Evolutionary conservation across 2,888 invertebrate genomes (phyloP).

Genomic region (Sepioteuthis lessoniana): DNA sequence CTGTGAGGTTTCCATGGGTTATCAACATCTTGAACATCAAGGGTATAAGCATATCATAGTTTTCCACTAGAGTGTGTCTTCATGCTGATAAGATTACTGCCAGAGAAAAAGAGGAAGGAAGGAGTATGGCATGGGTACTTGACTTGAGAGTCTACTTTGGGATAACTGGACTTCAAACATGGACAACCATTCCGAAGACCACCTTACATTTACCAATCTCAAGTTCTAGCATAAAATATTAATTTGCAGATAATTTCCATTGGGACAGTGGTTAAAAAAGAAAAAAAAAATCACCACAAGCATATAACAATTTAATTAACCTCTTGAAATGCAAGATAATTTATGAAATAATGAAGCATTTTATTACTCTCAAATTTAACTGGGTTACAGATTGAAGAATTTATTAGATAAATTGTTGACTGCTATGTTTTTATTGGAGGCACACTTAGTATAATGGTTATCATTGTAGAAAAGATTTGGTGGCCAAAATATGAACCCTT

Average conservation of each 20-base stretch:
- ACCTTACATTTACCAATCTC: neutral
- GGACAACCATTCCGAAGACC: neutral
- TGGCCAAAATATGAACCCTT: too few species aligned
- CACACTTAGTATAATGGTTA: too few species aligned
- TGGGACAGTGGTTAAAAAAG: neutral
- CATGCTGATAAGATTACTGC: neutral
- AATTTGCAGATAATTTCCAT: neutral
- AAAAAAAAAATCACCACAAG: neutral
- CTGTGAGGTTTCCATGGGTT: neutral
- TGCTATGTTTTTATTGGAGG: too few species aligned
- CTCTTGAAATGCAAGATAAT: too few species aligned
- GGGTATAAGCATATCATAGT: neutral
- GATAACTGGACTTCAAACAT: neutral
- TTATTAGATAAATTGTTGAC: too few species aligned
- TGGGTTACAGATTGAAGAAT: too few species aligned
- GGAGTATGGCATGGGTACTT: neutral
- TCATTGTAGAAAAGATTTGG: too few species aligned
- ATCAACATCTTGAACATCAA: slow-evolving; percentile 33
- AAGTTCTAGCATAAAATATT: neutral
- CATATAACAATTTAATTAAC: too few species aligned
- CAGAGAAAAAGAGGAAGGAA: neutral
- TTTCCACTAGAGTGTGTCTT: neutral
- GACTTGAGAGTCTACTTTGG: neutral
- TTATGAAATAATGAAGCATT: too few species aligned
- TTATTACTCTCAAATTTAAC: too few species aligned